A percentile compares a stretch with the other conserved stretches of the same genome.
Conservation (phyloP, 2,797 vertebrate species). For the Clarias laeviceps region DNA sequence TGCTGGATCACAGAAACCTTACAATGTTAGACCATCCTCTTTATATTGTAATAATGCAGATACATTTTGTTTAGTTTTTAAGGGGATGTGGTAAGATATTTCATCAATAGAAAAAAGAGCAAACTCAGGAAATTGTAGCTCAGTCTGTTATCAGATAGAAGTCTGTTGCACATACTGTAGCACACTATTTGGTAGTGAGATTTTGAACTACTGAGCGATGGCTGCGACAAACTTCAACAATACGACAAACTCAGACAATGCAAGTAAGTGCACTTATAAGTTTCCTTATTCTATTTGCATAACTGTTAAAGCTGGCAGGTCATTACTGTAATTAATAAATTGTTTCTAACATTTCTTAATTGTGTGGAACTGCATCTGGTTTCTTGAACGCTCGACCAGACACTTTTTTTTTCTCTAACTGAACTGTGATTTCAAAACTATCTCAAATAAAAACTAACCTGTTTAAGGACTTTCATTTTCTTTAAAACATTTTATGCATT, state of each 20-base stretch:
- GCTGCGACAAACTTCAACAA: not conserved
- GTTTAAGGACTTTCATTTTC: not conserved
- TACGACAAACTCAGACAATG: not conserved
- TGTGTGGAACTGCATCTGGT: not conserved
- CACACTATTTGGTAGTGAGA: not conserved
- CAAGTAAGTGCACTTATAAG: not conserved
- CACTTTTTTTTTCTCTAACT: not conserved
- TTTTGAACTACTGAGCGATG: conserved; percentile 12
- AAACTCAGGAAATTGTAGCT: conserved; percentile 19
- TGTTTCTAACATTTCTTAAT: too few species aligned
- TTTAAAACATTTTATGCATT: not conserved
- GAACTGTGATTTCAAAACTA: not conserved
- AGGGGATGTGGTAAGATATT: not conserved
- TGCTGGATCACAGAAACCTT: too few species aligned
- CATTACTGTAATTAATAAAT: too few species aligned
- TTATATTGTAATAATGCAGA: too few species aligned
- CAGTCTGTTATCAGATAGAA: conserved; percentile 12
- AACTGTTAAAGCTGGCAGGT: not conserved
- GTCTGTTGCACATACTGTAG: not conserved
- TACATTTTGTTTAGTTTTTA: not conserved
- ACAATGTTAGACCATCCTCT: too few species aligned
- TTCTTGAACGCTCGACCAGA: not conserved
- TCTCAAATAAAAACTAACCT: not conserved
- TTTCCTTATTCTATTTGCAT: not conserved
- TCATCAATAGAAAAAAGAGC: not conserved